phyloP scores from a whole-genome alignment of 2,888 invertebrate species.

The Gastracanthus pulcherrimus region DNA sequence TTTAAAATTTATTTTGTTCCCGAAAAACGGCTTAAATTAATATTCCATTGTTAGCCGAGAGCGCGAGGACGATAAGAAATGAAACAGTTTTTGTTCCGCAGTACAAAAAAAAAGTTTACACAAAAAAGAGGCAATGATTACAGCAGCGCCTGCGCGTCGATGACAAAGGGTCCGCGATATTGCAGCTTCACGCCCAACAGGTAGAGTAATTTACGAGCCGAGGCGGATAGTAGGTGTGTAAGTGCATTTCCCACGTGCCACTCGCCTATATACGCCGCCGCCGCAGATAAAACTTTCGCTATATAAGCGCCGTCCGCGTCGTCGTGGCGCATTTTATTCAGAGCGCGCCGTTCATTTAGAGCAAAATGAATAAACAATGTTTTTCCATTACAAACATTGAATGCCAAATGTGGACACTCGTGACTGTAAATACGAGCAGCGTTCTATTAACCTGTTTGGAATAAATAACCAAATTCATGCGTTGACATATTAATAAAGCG shows the following conservation, averaged over 20 bases:
- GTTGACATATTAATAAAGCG: too few relatives aligned
- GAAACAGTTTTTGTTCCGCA: neutral
- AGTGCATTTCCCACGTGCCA: neutral
- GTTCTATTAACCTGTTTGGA: too few relatives aligned
- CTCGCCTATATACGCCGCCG: neutral
- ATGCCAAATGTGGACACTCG: neutral
- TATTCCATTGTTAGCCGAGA: neutral
- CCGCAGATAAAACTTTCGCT: neutral
- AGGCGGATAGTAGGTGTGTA: neutral
- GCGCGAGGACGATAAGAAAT: neutral
- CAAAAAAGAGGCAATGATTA: neutral
- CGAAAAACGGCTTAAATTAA: neutral
- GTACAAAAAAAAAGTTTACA: neutral
- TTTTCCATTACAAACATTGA: neutral
- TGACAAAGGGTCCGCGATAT: slow-evolving; percentile 22
- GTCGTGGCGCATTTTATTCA: neutral
- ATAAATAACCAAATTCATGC: too few relatives aligned
- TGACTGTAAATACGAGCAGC: neutral
- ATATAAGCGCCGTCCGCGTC: neutral
- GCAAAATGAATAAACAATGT: slow-evolving; percentile 5
- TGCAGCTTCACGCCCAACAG: slow-evolving; percentile 14
- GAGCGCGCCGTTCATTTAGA: neutral
- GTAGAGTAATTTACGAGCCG: slow-evolving; percentile 23
- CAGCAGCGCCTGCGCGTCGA: neutral
- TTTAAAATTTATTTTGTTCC: neutral